Evolutionary conservation across 2,113 vertebrate genomes (phyloP), one percentile per base, ranked within the genome.

Genomic region (Corydoras maculifer): DNA sequence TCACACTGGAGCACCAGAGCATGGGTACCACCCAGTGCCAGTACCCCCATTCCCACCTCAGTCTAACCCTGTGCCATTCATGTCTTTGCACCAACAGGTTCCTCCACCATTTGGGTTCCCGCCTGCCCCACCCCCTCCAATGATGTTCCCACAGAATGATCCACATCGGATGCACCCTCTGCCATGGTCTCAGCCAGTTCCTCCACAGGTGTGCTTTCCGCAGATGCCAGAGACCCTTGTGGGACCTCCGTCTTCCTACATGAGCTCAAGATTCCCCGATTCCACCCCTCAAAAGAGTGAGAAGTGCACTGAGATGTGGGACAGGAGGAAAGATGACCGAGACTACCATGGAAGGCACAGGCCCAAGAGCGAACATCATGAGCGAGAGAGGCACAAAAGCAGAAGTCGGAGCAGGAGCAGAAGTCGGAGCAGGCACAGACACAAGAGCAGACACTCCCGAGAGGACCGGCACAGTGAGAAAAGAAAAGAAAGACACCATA

Each of bases 311-410:
- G 18, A 25, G 18, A 25, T 91, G 14, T 96, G 93, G 92, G 93
- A 94, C 78, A 93, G 92, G 80, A 87, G 87, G 30, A 43, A 43
- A 43, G 35, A 43, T 43, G 35, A 43, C 4, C 35, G 35, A 43
- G 93, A 94, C 62, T 89, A 87, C 69, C 85, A 91, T 0, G 79
- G 80, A 29, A 68, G 90, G 92, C 83, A 92, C 87, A 75, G 93
- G 94, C 91, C 93, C 75, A 96, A 94, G 81, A 92, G 93, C 69
- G 85, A 90, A 35, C 89, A 89, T 60, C 83, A 94, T 2, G 94
- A 91, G 64, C 86, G 87, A 79, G 94, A 93, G 32, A 87, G 84
- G 62, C 76, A 76, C 50, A 58, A 78, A 53, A 74, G 57, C 14
- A 72, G 70, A 83, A 85, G 77, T 69, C 80, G 0, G 15, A 88